Evolutionary conservation across 2,797 vertebrate species (phyloP), one percentile per base, ranked within the genome.

Genomic region (Acanthurus tractus): DNA sequence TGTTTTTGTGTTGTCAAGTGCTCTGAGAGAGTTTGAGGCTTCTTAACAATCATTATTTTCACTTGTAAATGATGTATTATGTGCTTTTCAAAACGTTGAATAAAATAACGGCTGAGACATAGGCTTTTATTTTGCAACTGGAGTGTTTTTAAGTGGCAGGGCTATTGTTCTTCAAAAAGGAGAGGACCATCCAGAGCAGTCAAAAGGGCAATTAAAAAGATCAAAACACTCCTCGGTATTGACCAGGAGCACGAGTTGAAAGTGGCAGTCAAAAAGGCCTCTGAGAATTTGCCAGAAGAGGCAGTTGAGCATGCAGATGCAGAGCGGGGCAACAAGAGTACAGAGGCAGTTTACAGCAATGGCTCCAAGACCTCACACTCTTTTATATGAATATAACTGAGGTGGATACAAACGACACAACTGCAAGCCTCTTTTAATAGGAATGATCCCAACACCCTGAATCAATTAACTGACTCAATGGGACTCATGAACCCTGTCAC

Each of bases 201-300:
- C 77, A 42, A 72, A 79, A 59, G 63, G 69, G 69, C 70, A 82
- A 86, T 86, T 80, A 80, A 78, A 86, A 69, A 54, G 69, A 86
- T 85, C 78, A 80, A 40, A 85, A 74, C 67, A 55, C 72, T 79
- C 20, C 54, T 79, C 71, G 11, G 61, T 78, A 71, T 81, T 84
- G 85, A 84, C 75, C 78, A 67, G 64, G 53, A 42, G 52, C 9
- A 57, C n/a, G 22, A 56, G 66, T 70, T 54, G 68, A 25, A 79
- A 76, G 76, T 6, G 69, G 56, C 80, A 13, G 73, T 85, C 78
- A 78, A 78, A 82, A 72, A 70, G 69, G 40, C 56, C 58, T 56
- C 15, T 11, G 78, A 82, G 78, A 78, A 49, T 73, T 55, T 18
- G 11, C 42, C 2, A 18, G 44, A 72, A 36, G 77, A 79, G 61